Conservation (phyloP, 2,888 invertebrate genomes). For the Acheta domesticus region DNA sequence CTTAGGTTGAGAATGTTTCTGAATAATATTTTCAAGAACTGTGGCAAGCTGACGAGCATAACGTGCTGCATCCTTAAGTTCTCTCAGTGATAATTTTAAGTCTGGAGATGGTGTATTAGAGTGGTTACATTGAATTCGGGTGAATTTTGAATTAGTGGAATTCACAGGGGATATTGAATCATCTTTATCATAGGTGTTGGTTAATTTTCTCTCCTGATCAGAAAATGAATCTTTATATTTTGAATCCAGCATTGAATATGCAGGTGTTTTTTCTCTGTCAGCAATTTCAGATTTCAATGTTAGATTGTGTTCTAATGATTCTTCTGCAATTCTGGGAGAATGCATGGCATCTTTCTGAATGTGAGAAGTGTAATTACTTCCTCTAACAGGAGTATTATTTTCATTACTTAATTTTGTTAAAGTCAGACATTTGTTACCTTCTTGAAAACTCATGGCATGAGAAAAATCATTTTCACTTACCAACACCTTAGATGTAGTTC, state of each 20-base stretch:
- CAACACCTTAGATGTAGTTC: too few relatives aligned
- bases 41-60: conserved; percentile 31
- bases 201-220: background rate
- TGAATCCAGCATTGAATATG: background rate
- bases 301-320: too few relatives aligned
- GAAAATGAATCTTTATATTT: background rate
- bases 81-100: conserved; percentile 27
- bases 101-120: conserved; percentile 21
- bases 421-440: too few relatives aligned
- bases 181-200: background rate
- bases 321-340: too few relatives aligned
- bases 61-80: conserved; percentile 32
- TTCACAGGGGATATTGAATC: background rate
- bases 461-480: too few relatives aligned
- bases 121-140: background rate
- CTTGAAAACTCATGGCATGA: too few relatives aligned
- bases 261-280: background rate
- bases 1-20: background rate
- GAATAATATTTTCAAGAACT: conserved; percentile 31
- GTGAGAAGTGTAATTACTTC: too few relatives aligned
- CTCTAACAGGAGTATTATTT: too few relatives aligned
- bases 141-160: background rate
- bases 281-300: background rate
- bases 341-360: too few relatives aligned
- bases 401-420: too few relatives aligned